A percentile compares a stretch with the other conserved stretches of the same genome.
phyloP scores from a whole-genome alignment of 1,140 invertebrate genomes.

The Pogonognathellus flavescens region DNA sequence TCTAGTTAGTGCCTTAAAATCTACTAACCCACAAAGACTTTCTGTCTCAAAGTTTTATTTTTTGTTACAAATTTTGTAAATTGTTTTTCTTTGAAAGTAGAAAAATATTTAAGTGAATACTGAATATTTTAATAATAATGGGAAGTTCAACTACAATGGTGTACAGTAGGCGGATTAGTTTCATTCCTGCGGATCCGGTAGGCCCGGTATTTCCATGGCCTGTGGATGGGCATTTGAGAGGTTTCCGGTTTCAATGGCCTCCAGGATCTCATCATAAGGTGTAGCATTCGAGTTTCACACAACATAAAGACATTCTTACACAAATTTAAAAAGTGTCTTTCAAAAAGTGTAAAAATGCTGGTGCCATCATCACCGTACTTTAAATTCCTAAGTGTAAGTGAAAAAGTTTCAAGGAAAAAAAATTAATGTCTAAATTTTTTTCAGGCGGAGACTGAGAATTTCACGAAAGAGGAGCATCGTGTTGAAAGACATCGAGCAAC shows the following conservation, averaged over 20 bases:
- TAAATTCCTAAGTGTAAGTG: too few species aligned
- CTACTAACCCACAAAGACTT: too few species aligned
- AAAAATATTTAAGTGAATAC: too few species aligned
- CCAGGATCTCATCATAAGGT: constrained; percentile 26
- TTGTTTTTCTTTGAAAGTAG: too few species aligned
- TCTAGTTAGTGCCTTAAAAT: too few species aligned
- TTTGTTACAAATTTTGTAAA: too few species aligned
- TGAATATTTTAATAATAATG: background rate
- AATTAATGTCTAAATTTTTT: constrained; percentile 1
- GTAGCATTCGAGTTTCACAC: background rate
- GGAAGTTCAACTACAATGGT: constrained; percentile 27
- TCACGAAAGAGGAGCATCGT: constrained; percentile 66
- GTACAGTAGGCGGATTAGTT: constrained; percentile 56
- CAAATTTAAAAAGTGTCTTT: too few species aligned
- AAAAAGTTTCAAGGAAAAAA: too few species aligned
- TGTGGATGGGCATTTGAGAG: constrained; percentile 57
- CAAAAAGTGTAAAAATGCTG: too few species aligned
- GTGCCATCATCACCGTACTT: too few species aligned
- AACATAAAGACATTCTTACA: too few species aligned
- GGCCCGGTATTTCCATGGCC: constrained; percentile 61
- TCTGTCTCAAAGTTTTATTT: too few species aligned
- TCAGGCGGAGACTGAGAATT: constrained; percentile 70
- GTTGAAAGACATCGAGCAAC: constrained; percentile 62
- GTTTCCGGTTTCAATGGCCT: constrained; percentile 65
- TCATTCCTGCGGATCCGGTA: constrained; percentile 61